Conservation (phyloP, 2,113 vertebrate genomes). For the Tragulus kanchil region DNA sequence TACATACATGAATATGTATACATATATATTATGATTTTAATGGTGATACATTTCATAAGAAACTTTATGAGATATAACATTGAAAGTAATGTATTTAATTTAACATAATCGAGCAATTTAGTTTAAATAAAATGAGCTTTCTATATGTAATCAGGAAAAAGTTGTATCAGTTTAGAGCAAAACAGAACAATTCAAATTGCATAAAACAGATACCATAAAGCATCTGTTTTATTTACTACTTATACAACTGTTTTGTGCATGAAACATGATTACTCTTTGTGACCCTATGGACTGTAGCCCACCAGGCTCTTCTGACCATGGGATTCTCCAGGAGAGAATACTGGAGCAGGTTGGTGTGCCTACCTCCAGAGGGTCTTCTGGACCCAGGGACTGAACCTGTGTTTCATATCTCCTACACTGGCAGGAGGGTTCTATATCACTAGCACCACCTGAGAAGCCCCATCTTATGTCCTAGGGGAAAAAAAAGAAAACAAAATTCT, state of each 20-base stretch:
- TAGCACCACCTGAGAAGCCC: neutral
- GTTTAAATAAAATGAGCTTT: slow-evolving; percentile 49
- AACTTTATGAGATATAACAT: neutral
- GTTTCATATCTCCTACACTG: neutral
- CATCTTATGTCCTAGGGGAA: slow-evolving; percentile 49
- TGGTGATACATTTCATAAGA: neutral
- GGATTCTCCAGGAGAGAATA: neutral
- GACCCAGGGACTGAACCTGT: neutral
- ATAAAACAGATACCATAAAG: slow-evolving; percentile 2
- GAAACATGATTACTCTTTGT: slow-evolving; percentile 45
- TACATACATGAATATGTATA: neutral
- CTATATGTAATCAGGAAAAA: slow-evolving; percentile 27
- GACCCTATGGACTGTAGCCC: neutral
- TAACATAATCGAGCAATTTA: neutral
- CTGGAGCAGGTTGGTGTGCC: neutral
- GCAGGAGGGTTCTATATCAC: neutral
- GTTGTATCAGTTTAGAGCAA: neutral
- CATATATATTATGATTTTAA: neutral
- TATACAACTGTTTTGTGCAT: slow-evolving; percentile 38
- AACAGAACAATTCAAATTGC: neutral
- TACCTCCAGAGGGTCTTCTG: neutral
- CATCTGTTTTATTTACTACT: slow-evolving; percentile 39
- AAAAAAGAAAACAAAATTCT: slow-evolving; percentile 57
- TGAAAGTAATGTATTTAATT: slow-evolving; percentile 23
- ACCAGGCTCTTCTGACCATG: neutral